Conservation (phyloP, 2,113 vertebrate species). For the Ochotona curzoniae region DNA sequence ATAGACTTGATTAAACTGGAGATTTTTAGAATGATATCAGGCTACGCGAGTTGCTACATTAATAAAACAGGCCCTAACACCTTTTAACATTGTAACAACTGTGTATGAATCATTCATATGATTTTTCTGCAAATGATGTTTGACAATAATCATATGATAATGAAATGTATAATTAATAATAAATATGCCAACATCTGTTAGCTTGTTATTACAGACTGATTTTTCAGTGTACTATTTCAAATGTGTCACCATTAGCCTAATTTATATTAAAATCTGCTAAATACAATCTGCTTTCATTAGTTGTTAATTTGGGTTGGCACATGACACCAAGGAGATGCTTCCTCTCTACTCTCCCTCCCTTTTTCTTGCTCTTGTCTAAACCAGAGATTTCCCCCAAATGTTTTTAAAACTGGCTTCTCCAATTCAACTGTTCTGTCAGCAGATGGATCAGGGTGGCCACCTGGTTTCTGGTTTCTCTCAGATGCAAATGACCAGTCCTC, state of each 20-base stretch:
- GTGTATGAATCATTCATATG: constrained; percentile 84
- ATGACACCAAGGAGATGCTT: constrained; percentile 77
- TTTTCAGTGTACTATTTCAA: constrained; percentile 86
- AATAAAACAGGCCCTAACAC: constrained; percentile 80
- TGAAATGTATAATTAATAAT: constrained; percentile 92
- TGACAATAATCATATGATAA: constrained; percentile 91
- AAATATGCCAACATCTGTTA: constrained; percentile 92
- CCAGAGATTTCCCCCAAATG: constrained; percentile 77
- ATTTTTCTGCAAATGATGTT: constrained; percentile 86
- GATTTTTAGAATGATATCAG: constrained; percentile 77
- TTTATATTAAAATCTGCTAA: constrained; percentile 90
- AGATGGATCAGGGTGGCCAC: constrained; percentile 73
- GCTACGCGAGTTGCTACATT: constrained; percentile 77
- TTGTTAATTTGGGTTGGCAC: constrained; percentile 83
- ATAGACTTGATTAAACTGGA: constrained; percentile 57
- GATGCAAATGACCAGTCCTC: constrained; percentile 53
- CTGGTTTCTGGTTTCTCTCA: constrained; percentile 39
- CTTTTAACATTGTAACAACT: constrained; percentile 78
- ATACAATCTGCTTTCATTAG: constrained; percentile 90
- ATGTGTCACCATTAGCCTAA: constrained; percentile 89
- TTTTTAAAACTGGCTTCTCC: constrained; percentile 75
- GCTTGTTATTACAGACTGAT: constrained; percentile 87
- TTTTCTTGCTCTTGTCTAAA: constrained; percentile 13
- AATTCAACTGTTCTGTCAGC: constrained; percentile 50
- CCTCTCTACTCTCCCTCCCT: constrained; percentile 71